Evolutionary conservation across 2,888 invertebrate species (phyloP).

Genomic region (Ephialtes manifestator): DNA sequence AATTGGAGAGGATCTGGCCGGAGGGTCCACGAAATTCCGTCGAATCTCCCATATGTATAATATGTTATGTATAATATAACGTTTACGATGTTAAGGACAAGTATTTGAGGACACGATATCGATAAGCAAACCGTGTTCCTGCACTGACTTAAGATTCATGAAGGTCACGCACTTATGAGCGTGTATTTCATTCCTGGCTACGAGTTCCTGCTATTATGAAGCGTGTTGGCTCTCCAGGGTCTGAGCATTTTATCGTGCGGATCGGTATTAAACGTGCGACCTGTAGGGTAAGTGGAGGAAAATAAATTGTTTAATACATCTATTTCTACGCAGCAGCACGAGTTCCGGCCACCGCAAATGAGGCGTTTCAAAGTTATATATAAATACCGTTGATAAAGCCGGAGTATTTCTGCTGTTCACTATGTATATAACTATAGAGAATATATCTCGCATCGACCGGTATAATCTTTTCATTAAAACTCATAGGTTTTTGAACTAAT

Average conservation of each 20-base stretch:
- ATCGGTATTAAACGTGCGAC: background rate
- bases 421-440: background rate
- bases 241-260: background rate
- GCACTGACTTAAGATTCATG: background rate
- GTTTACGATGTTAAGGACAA: no score
- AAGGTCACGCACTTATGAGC: background rate
- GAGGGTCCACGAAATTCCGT: no score
- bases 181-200: background rate
- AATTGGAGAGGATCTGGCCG: no score
- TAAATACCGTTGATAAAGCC: background rate
- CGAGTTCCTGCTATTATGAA: no score
- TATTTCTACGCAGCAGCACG: background rate
- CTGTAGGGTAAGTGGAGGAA: background rate
- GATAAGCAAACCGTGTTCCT: background rate
- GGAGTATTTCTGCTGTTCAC: background rate
- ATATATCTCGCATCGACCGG: background rate
- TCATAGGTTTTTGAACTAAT: background rate
- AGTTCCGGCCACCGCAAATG: background rate
- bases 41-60: no score
- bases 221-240: background rate
- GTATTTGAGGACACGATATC: background rate
- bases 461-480: constrained; percentile 4
- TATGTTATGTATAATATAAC: no score
- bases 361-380: background rate
- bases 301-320: background rate